Evolutionary conservation across 2,797 vertebrate species (phyloP).

Genomic region (Tinamus major): DNA sequence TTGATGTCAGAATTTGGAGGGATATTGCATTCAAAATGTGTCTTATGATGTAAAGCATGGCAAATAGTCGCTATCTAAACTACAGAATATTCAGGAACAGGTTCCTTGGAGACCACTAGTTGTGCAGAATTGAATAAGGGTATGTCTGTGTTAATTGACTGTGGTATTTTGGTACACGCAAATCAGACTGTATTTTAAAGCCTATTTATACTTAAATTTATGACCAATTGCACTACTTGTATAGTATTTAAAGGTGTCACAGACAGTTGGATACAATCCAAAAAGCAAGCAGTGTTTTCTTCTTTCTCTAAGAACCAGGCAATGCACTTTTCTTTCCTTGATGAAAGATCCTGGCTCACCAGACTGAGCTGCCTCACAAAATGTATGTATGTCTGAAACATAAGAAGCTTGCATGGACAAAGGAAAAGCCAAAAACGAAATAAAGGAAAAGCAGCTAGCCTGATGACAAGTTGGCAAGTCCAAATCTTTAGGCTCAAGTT

Average conservation of each 20-base stretch:
- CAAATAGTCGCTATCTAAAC: slow-evolving; percentile 42
- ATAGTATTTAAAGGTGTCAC: slow-evolving; percentile 64
- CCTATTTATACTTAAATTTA: slow-evolving; percentile 55
- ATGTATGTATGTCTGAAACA: slow-evolving; percentile 53
- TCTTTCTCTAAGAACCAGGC: slow-evolving; percentile 58
- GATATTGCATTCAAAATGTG: slow-evolving; percentile 14
- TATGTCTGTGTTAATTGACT: slow-evolving; percentile 19
- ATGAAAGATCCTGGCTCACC: slow-evolving; percentile 66
- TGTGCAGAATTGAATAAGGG: not conserved
- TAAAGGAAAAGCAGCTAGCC: slow-evolving; percentile 47
- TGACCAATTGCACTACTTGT: slow-evolving; percentile 22
- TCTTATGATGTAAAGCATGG: slow-evolving; percentile 29
- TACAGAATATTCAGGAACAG: slow-evolving; percentile 30
- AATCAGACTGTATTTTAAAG: slow-evolving; percentile 66
- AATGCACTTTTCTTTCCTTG: slow-evolving; percentile 47
- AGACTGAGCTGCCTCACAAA: not conserved
- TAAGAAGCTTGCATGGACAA: slow-evolving; percentile 56
- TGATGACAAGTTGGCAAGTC: slow-evolving; percentile 62
- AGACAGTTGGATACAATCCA: slow-evolving; percentile 67
- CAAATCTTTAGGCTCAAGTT: slow-evolving; percentile 54
- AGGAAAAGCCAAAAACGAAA: slow-evolving; percentile 53
- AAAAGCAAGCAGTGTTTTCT: slow-evolving; percentile 54
- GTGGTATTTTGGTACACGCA: not conserved
- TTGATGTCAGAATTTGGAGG: not conserved
- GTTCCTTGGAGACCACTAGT: slow-evolving; percentile 18